phyloP scores from a whole-genome alignment of 2,797 vertebrate species.

The Chanos chanos region DNA sequence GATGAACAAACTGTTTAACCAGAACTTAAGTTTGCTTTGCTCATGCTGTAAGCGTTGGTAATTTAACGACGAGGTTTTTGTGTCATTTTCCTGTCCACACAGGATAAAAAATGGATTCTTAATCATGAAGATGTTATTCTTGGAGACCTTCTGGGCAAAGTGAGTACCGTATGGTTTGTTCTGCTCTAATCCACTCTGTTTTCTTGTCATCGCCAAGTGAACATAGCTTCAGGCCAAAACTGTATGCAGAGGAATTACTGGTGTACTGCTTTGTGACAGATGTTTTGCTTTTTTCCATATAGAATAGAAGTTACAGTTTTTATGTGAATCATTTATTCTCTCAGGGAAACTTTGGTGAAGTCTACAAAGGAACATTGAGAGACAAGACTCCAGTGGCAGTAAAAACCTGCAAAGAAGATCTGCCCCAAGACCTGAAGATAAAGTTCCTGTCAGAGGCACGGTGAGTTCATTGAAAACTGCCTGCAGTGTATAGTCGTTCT shows the following conservation, averaged over 20 bases:
- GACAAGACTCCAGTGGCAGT: constrained; percentile 92
- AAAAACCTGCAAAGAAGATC: constrained; percentile 97
- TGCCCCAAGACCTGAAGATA: constrained; percentile 95
- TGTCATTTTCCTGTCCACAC: constrained; percentile 30
- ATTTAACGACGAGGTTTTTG: too few species aligned
- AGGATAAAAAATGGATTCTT: constrained; percentile 98
- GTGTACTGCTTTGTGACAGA: background rate
- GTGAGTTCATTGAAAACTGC: constrained; percentile 55
- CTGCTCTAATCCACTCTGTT: too few species aligned
- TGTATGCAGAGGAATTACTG: background rate
- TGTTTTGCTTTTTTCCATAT: background rate
- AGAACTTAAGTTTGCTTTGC: too few species aligned
- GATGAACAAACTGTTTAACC: too few species aligned
- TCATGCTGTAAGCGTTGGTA: too few species aligned
- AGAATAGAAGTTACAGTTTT: background rate
- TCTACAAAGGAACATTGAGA: constrained; percentile 89
- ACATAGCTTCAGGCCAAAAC: too few species aligned
- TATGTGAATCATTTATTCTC: constrained; percentile 15
- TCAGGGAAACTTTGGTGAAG: constrained; percentile 96
- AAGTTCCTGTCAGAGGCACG: constrained; percentile 96
- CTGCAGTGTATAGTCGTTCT: too few species aligned
- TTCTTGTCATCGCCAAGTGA: too few species aligned
- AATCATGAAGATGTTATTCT: constrained; percentile 94
- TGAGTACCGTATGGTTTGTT: constrained; percentile 67
- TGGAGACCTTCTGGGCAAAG: constrained; percentile 92